phyloP scores from a whole-genome alignment of 2,113 vertebrate genomes.

The Poeciliopsis retropinna region DNA sequence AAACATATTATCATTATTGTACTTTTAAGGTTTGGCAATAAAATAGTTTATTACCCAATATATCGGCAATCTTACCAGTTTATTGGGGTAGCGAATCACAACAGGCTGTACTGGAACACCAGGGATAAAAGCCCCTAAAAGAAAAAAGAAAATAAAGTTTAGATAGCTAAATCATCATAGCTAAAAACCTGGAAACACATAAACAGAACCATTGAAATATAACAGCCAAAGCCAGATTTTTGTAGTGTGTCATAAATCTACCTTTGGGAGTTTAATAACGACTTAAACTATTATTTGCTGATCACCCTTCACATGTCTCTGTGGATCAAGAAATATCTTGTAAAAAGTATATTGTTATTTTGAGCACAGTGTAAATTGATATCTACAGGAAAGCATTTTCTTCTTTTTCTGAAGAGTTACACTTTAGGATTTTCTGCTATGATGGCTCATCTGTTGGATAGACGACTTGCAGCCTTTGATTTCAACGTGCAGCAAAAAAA shows the following conservation, averaged over 20 bases:
- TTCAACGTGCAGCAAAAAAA: too few species aligned
- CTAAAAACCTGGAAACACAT: background rate
- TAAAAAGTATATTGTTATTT: background rate
- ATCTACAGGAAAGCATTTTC: background rate
- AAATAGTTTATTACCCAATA: background rate
- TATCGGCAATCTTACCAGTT: slow-evolving; percentile 82
- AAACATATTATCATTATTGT: too few species aligned
- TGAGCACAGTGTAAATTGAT: background rate
- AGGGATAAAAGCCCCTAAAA: slow-evolving; percentile 93
- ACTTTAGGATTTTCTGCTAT: background rate
- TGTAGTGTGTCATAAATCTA: background rate
- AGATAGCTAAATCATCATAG: background rate
- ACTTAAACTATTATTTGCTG: background rate
- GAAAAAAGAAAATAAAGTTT: background rate
- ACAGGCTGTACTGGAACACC: slow-evolving; percentile 96
- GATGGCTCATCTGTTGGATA: background rate
- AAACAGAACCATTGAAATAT: background rate
- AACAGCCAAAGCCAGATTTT: background rate
- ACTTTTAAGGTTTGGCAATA: background rate
- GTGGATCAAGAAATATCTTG: background rate
- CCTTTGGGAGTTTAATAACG: background rate
- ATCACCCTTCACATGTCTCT: background rate
- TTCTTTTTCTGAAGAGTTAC: background rate
- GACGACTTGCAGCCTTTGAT: background rate
- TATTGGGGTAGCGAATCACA: slow-evolving; percentile 93